Percentiles rank a stretch among this genome's conserved stretches.
These are phyloP conservation scores for Beris morrisii DNA, from an alignment of 2,888 invertebrate genomes.

Conservation along the genomic window DNA sequence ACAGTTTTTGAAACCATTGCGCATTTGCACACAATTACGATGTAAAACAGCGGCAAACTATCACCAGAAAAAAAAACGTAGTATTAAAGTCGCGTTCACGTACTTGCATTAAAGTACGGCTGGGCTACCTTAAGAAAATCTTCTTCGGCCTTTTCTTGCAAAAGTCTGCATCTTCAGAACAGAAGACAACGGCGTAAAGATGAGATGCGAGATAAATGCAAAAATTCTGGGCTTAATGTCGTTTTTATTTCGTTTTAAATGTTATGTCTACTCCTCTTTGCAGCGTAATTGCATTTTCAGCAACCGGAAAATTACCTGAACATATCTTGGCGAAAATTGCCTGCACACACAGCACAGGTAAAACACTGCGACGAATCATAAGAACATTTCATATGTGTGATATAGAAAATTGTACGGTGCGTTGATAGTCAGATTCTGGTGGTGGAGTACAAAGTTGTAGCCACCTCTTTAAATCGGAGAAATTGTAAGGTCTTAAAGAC, in stretches of 20 bases:
- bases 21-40: conserved; percentile 25
- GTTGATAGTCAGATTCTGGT: no score
- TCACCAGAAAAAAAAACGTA: neutral
- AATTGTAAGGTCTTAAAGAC: no score
- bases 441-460: no score
- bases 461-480: no score
- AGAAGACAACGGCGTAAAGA: conserved; percentile 31
- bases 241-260: conserved; percentile 39
- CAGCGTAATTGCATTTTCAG: conserved; percentile 36
- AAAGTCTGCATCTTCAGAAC: neutral
- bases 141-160: conserved; percentile 7
- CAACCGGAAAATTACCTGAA: conserved; percentile 37
- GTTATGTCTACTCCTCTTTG: conserved; percentile 33
- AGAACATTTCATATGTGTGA: no score
- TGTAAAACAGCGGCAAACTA: conserved; percentile 22
- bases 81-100: conserved; percentile 14
- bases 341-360: no score
- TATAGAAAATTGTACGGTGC: no score
- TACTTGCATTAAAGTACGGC: conserved; percentile 3
- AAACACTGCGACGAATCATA: no score
- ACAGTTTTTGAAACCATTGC: conserved; percentile 14
- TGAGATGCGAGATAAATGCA: conserved; percentile 39
- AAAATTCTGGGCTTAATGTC: conserved; percentile 38
- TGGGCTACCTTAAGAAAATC: conserved; percentile 13
- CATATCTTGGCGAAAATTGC: no score